Evolutionary conservation across 2,888 invertebrate genomes (phyloP), one percentile per base, ranked within the genome.

Genomic region (Drosophila picticornis): DNA sequence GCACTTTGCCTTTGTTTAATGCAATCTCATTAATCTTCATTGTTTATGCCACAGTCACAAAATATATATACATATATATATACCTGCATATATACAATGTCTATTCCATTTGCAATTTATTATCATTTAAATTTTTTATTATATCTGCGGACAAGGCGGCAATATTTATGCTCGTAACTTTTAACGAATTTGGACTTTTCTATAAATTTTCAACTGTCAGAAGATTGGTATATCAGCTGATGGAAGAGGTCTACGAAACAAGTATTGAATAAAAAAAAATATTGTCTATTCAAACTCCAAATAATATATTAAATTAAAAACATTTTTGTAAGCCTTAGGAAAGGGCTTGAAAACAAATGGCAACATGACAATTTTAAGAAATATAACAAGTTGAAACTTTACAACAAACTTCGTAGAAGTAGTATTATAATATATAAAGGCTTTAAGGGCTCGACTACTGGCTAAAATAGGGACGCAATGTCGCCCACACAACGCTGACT

Each of bases 61-160:
- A 46, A 52, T n/a, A 36, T 29, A 52, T 53, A 16, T 2, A 36
- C 29, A 52, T n/a, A 36, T 29, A 52, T 53, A 16, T 2, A 36
- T 36, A n/a, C 22, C 43, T 31, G 46, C 25, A 43, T 4, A 59
- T 46, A 55, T 63, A 56, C 34, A 55, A 72, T 69, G 73, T 72
- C 74, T 57, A 57, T 73, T 74, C 68, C 58, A 67, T 75, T 77
- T 65, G 69, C 75, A 85, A 84, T 88, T 88, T 88, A 83, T 84
- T 77, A 81, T 70, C 75, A 80, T 77, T 83, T 80, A 72, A 83
- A 69, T 72, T 74, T 79, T 85, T 75, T 85, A 69, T 72, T 53
- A 57, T 75, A 68, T 63, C 22, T 62, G 51, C 50, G 55, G 16
- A 63, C 59, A 77, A 56, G 25, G 38, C 38, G 52, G 27, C 38